A percentile compares a stretch with the other conserved stretches of the same genome.
Evolutionary conservation across 1,140 invertebrate species (phyloP).

Genomic region (Drosophila eugracilis): DNA sequence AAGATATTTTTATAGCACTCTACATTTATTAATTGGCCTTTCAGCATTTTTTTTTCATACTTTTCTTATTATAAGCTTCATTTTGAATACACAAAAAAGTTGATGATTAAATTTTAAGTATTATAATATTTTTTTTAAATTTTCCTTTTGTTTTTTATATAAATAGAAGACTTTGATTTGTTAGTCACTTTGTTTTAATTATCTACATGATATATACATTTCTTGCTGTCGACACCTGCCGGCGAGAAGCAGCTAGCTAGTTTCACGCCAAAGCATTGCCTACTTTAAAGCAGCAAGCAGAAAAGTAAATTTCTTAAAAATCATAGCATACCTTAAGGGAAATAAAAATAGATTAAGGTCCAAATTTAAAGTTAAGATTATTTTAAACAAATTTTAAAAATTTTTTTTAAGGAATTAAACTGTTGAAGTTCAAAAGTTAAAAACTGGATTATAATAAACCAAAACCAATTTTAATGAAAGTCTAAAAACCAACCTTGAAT

Average conservation of each 20-base stretch:
- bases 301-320: background rate
- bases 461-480: background rate
- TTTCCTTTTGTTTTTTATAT: background rate
- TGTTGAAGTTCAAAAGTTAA: too few relatives aligned
- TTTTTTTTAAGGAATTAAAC: too few relatives aligned
- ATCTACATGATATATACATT: conserved; percentile 4
- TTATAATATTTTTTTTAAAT: background rate
- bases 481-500: conserved; percentile 10
- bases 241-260: background rate
- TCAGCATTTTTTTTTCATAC: background rate
- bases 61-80: background rate
- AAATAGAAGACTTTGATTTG: background rate
- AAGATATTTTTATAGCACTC: too few relatives aligned
- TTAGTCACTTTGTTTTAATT: background rate
- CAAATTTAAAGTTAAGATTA: background rate
- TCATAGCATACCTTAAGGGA: conserved; percentile 24
- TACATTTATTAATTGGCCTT: too few relatives aligned
- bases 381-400: too few relatives aligned
- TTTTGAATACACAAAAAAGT: too few relatives aligned
- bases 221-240: conserved; percentile 8
- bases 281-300: conserved; percentile 2
- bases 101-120: background rate
- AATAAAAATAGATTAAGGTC: background rate
- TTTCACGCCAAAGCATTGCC: conserved; percentile 6
- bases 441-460: background rate